Base-by-base conservation (phyloP, 2,888 invertebrate species). In the Oeneis ivallda region DNA sequence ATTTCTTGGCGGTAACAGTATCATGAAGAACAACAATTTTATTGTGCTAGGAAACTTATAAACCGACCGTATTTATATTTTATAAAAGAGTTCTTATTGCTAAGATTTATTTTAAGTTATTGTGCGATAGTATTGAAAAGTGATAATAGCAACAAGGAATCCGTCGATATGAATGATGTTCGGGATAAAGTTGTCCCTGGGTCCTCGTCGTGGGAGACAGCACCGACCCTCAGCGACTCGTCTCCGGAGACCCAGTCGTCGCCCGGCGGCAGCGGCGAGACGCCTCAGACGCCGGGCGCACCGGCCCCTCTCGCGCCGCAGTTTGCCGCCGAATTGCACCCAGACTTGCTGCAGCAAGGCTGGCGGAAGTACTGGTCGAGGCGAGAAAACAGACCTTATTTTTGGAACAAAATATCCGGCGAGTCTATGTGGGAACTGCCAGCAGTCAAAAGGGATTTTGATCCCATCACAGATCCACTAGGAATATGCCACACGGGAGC, bases 351-450 rank as follows among this genome's bases (percentile, higher is more conserved):
- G 8, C 96, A 96, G 80, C 97, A 97, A 81, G 99, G 98, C 6
- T 99, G 99, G 99, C 94, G 98, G 69, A 98, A 97, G 78, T 98
- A 97, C 85, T 99, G 98, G 98, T 98, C 98, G 19, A 97, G 98
- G 81, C 92, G 98, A 63, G 98, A 99, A 86, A 98, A 96, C 81
- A 93, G 98, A 37, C 98, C 98, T 1, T 99, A 99, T 85, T 99
- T 96, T 89, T 99, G 98, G 97, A 99, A 99, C 84, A 98, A 98
- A 89, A 89, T 96, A 32, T 98, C 98, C 0, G 98, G 98, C 62
- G 98, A 98, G 89, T 98, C 98, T n/a, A 92, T 98, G 75, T 99
- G 99, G 99, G 98, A 99, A 84, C 94, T 98, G 94, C 98, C 98
- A 13, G 93, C 95, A n/a, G 87, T 94, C 10, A 95, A 95, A 80